Evolutionary conservation across 2,888 invertebrate species (phyloP).

Genomic region (Parnassius mnemosyne): DNA sequence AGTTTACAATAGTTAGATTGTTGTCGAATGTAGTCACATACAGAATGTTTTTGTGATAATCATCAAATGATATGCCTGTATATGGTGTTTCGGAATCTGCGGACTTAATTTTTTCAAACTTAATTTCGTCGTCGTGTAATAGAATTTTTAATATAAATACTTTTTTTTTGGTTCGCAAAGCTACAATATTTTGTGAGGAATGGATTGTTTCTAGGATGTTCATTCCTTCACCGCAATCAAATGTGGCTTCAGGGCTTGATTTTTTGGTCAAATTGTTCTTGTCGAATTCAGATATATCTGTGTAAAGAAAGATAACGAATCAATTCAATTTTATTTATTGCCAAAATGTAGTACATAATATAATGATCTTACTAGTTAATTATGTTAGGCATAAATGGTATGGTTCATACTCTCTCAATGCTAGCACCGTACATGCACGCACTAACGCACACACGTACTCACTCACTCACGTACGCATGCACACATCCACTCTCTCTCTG

Average conservation of each 20-base stretch:
- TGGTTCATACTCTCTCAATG: too few relatives aligned
- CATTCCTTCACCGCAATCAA: constrained; percentile 48
- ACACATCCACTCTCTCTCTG: too few relatives aligned
- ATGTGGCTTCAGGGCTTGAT: constrained; percentile 40
- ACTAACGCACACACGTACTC: too few relatives aligned
- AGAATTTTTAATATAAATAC: constrained; percentile 57
- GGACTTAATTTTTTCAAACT: constrained; percentile 53
- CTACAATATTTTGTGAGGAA: constrained; percentile 52
- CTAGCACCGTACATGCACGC: too few relatives aligned
- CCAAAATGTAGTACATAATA: too few relatives aligned
- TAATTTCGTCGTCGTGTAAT: constrained; percentile 36
- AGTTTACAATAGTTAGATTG: constrained; percentile 59
- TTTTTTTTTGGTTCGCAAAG: constrained; percentile 59
- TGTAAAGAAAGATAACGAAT: constrained; percentile 28
- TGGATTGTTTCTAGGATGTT: constrained; percentile 65
- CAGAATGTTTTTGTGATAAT: constrained; percentile 60
- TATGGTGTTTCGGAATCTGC: constrained; percentile 57
- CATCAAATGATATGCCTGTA: constrained; percentile 66
- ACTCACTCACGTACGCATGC: too few relatives aligned
- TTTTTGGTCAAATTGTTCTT: constrained; percentile 45
- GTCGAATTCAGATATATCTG: constrained; percentile 59
- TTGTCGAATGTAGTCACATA: constrained; percentile 58
- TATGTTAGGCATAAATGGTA: too few relatives aligned
- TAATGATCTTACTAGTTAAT: too few relatives aligned
- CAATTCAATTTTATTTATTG: too few relatives aligned